Evolutionary conservation across 2,113 vertebrate genomes (phyloP), one percentile per base, ranked within the genome.

Genomic region (Alexandromys fortis): DNA sequence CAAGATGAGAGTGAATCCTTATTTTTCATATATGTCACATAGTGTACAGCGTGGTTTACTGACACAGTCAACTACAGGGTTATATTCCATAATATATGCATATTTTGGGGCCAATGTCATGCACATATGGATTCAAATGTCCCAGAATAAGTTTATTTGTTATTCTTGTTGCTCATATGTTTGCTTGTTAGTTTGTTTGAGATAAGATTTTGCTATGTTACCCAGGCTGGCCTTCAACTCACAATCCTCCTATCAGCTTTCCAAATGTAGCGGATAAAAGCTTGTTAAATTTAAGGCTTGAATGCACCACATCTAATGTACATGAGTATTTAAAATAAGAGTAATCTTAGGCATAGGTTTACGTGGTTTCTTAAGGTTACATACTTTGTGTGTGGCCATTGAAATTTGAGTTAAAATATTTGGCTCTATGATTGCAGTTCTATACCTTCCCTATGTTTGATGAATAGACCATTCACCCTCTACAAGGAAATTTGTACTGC

Each of bases 341-440:
- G 45, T 33, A 19, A n/a, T 82, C 42, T 52, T 65, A 85, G 35
- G 21, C 13, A 14, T 42, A 87, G 10, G 4, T 22, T 75, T 73
- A 35, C 38, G 70, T 68, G 58, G 21, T 68, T 92, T 49, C 14
- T 45, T 16, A 38, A 33, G 17, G 22, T 72, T 49, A 52, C 13
- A 17, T 2, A 72, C 33, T 17, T 61, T 3, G 13, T 67, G 58
- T 73, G 11, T 78, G 73, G 68, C 10, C 49, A 52, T 2, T 52
- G 47, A 42, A 21, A 87, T 92, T 42, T 73, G 38, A 90, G n/a
- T 10, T 8, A n/a, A 68, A 26, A 24, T 22, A 13, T 7, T 12
- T 19, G 35, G 7, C 61, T 79, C 4, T 0, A 38, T 33, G 13
- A 42, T 5, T 3, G 11, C 3, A 16, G 3, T 0, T 16, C 19